Base-by-base conservation (phyloP, 1,140 invertebrate genomes). In the Drosophila repleta region DNA sequence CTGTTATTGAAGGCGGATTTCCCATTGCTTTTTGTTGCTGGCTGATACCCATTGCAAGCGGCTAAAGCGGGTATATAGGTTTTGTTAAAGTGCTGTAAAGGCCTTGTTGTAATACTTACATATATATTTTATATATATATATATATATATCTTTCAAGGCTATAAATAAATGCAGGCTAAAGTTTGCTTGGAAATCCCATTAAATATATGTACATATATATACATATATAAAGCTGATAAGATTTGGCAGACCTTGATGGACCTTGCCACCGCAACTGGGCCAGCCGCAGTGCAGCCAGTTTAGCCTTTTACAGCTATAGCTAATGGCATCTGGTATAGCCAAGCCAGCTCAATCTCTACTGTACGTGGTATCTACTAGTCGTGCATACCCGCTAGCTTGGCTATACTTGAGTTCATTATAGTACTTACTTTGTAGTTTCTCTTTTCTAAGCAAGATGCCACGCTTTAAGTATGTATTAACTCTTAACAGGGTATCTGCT, bases 251-350 rank as follows among this genome's bases (percentile, higher is more conserved):
- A 79, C 75, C 79, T 83, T 82, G 79, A 64, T 35, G 53, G 74
- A 79, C 75, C 79, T 83, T 82, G 79, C 70, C 76, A 84, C 71
- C 57, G 63, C 20, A 84, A 83, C 79, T 58, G 58, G 61, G 67
- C 60, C 78, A 70, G 20, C 56, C 49, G 8, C 37, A 53, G 48
- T 65, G 74, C 37, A 48, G 55, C 17, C 11, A 18, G 4, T 37
- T 37, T 68, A 45, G 35, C 48, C 15, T 13, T 51, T 37, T 35
- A 13, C 5, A 1, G 20, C 15, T 17, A 41, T 1, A 43, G 26
- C 8, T n/a, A 6, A 32, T n/a, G n/a, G n/a, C n/a, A n/a, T n/a
- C n/a, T n/a, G n/a, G n/a, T n/a, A n/a, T n/a, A n/a, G n/a, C n/a
- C n/a, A n/a, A n/a, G n/a, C n/a, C n/a, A n/a, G n/a, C n/a, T n/a